Percentiles rank a stretch among this genome's conserved stretches.
Conservation (phyloP, 2,113 vertebrate species). For the Barbus barbus region DNA sequence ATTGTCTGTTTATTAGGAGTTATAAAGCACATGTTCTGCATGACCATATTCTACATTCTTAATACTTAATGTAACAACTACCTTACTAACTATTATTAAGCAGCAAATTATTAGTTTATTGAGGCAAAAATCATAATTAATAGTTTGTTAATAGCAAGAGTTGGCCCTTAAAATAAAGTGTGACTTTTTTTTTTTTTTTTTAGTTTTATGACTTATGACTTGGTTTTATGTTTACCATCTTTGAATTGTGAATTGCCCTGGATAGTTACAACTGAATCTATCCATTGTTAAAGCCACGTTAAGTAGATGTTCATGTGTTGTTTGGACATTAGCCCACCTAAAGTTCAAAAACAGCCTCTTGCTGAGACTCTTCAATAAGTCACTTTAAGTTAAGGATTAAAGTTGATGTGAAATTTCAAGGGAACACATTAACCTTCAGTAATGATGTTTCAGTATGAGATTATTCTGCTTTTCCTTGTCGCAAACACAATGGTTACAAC, state of each 20-base stretch:
- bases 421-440: not conserved
- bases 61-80: too few species aligned
- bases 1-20: too few species aligned
- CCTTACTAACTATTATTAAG: too few species aligned
- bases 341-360: conserved; percentile 13
- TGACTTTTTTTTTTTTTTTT: too few species aligned
- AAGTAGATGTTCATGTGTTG: not conserved
- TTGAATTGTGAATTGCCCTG: conserved; percentile 18
- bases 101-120: too few species aligned
- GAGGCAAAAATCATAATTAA: too few species aligned
- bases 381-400: not conserved
- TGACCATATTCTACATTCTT: too few species aligned
- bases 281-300: conserved; percentile 4
- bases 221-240: conserved; percentile 26
- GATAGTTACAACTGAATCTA: not conserved
- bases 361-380: not conserved
- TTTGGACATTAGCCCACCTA: not conserved
- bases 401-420: conserved; percentile 12
- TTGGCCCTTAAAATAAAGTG: too few species aligned
- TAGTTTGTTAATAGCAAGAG: too few species aligned
- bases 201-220: conserved; percentile 24
- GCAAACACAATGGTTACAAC: not conserved
- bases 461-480: conserved; percentile 4
- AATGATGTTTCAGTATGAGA: not conserved
- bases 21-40: too few species aligned